These are phyloP conservation scores for Oryzias javanicus DNA, from an alignment of 2,113 vertebrate genomes.

Conservation along the genomic window DNA sequence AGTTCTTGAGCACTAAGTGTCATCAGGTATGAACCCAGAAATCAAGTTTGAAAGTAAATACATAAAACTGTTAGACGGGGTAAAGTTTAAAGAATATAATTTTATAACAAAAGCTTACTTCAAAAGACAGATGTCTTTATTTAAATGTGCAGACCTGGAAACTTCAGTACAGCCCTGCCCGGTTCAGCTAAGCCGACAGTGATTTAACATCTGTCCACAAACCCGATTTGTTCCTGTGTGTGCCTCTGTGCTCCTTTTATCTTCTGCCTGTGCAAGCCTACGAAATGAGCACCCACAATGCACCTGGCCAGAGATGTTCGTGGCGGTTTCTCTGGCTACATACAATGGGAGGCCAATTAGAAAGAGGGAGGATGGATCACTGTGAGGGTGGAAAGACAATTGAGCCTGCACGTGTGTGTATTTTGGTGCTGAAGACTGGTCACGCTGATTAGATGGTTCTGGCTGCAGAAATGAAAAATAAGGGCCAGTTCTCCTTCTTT, in stretches of 20 bases:
- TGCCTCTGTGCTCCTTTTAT: conserved; percentile 18
- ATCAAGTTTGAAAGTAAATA: no score
- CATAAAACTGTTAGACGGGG: no score
- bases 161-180: no score
- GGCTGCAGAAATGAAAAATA: background rate
- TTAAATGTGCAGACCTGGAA: no score
- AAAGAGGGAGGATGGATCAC: conserved; percentile 10
- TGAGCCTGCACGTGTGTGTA: background rate
- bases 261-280: conserved; percentile 10
- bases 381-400: conserved; percentile 3
- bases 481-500: no score
- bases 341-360: conserved; percentile 46
- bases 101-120: no score
- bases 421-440: background rate
- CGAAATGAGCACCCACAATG: conserved; percentile 40
- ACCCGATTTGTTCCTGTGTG: background rate
- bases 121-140: no score
- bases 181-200: background rate
- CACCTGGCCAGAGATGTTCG: conserved; percentile 32
- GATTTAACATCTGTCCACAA: background rate
- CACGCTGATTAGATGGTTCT: conserved; percentile 8
- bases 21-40: no score
- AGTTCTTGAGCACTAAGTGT: no score
- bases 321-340: conserved; percentile 26
- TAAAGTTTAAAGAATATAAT: no score